Conservation (phyloP, 1,140 invertebrate genomes). For the Caenorhabditis remanei region DNA sequence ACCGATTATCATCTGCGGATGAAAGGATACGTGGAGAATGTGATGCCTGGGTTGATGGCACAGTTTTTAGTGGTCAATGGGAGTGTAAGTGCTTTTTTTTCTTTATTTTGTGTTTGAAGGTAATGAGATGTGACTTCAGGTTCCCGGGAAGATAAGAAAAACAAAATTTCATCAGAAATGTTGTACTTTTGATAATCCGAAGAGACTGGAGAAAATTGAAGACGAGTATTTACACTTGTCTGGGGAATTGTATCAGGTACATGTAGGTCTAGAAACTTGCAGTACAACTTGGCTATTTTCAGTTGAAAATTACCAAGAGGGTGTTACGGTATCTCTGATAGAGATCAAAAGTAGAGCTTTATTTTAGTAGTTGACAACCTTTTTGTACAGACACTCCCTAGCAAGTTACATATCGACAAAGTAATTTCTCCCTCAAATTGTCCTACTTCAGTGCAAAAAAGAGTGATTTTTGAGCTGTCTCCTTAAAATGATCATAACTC, state of each 20-base stretch:
- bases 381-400: no score
- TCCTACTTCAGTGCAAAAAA: no score
- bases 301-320: no score
- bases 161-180: neutral
- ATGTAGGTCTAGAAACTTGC: neutral
- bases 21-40: neutral
- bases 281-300: no score
- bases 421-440: no score
- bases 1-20: neutral
- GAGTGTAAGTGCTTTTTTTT: neutral
- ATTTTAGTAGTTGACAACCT: no score
- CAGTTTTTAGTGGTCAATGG: constrained; percentile 6
- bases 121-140: neutral
- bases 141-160: neutral
- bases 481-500: no score
- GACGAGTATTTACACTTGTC: neutral
- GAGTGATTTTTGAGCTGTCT: no score
- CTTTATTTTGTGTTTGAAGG: no score
- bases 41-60: neutral
- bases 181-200: neutral
- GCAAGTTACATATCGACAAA: no score
- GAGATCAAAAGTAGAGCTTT: no score
- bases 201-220: neutral
- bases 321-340: no score
- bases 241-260: neutral